Percentiles rank a stretch among this genome's conserved stretches.
Conservation (phyloP, 2,888 invertebrate genomes). For the Brachylomia viminalis region DNA sequence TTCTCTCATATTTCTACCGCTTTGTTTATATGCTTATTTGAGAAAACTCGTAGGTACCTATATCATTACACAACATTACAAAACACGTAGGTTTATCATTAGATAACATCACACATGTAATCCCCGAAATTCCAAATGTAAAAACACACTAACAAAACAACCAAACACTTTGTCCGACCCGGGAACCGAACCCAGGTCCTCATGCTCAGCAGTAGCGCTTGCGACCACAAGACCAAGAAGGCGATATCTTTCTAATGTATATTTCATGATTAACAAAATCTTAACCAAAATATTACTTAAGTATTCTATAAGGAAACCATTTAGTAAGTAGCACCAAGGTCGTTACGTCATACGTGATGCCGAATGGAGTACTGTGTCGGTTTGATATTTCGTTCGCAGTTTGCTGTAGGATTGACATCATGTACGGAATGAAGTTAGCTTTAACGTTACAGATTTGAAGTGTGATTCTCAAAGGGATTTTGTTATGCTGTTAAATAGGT, state of each 20-base stretch:
- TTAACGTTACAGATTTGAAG: not conserved
- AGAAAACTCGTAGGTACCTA: not conserved
- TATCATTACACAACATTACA: not conserved
- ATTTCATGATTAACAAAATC: not conserved
- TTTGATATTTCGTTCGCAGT: constrained; percentile 39
- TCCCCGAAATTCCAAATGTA: too few relatives aligned
- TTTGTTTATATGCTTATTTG: not conserved
- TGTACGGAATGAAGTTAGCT: constrained; percentile 23
- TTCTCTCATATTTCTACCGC: not conserved
- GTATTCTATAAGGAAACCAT: not conserved
- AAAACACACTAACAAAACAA: too few relatives aligned
- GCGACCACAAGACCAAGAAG: not conserved
- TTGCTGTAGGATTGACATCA: constrained; percentile 17
- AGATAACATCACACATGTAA: too few relatives aligned
- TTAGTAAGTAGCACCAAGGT: constrained; percentile 41
- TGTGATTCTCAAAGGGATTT: not conserved
- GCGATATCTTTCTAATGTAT: not conserved
- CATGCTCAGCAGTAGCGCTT: not conserved
- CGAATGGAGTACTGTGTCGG: constrained; percentile 32
- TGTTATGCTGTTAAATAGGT: not conserved
- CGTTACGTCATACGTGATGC: constrained; percentile 32
- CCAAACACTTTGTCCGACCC: not conserved
- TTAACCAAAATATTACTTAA: not conserved
- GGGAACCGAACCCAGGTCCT: not conserved
- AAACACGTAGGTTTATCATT: too few relatives aligned